Conservation (phyloP, 1,140 invertebrate genomes). For the Pectinophora gossypiella region DNA sequence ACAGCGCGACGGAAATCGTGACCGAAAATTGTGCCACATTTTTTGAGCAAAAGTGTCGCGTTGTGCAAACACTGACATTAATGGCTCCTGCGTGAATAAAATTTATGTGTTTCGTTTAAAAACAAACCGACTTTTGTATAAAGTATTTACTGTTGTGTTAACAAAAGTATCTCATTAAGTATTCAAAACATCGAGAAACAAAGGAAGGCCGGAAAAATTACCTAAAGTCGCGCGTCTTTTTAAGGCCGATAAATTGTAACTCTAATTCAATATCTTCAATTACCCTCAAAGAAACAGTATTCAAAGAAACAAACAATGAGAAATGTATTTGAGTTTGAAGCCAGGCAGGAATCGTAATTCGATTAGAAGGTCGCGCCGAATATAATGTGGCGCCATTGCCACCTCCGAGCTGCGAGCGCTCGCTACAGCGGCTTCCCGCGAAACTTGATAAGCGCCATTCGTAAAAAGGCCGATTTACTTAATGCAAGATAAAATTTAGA, state of each 20-base stretch:
- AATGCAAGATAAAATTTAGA: constrained; percentile 42
- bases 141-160: neutral
- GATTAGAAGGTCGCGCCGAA: neutral
- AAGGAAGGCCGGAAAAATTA: neutral
- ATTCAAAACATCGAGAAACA: neutral
- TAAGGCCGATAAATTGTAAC: neutral
- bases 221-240: neutral
- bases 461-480: constrained; percentile 28
- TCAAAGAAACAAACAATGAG: neutral
- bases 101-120: constrained; percentile 1
- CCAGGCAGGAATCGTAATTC: neutral
- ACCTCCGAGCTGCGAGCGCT: no score
- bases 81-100: constrained; percentile 1
- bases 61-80: neutral
- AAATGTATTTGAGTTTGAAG: neutral
- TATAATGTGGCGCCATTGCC: neutral
- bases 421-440: no score
- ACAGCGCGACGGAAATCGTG: neutral
- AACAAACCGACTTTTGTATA: neutral
- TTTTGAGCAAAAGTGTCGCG: neutral
- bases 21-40: neutral
- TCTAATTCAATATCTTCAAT: neutral
- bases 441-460: constrained; percentile 32
- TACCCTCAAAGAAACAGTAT: neutral
- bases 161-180: neutral